phyloP scores from a whole-genome alignment of 2,113 vertebrate species.

The Procavia capensis region DNA sequence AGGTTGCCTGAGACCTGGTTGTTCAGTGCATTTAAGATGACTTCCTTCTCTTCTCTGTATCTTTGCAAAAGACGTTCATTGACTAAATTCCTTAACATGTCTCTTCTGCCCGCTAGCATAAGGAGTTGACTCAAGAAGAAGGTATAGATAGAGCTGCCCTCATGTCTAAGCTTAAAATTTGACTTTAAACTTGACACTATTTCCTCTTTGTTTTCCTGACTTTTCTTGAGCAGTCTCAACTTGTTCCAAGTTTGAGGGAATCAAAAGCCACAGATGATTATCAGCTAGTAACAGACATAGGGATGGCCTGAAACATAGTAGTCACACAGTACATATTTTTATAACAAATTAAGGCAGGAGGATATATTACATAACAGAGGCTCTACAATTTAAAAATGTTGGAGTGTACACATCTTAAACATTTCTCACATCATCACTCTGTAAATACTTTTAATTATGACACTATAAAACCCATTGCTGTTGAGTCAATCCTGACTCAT shows the following conservation, averaged over 20 bases:
- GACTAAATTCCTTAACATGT: background rate
- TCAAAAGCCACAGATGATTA: slow-evolving; percentile 26
- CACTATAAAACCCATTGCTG: too few species aligned
- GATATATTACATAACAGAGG: background rate
- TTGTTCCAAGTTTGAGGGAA: slow-evolving; percentile 25
- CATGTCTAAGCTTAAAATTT: background rate
- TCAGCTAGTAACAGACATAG: background rate
- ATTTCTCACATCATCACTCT: background rate
- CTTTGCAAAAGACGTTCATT: background rate
- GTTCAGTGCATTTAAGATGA: background rate
- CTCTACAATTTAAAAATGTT: background rate
- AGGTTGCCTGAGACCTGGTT: slow-evolving; percentile 24
- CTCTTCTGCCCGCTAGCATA: slow-evolving; percentile 14
- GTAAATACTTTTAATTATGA: background rate
- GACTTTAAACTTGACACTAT: background rate
- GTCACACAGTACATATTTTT: background rate
- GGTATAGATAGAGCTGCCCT: background rate
- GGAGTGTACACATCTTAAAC: background rate
- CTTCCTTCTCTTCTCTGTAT: background rate
- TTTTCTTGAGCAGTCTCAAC: slow-evolving; percentile 8
- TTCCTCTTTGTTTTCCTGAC: slow-evolving; percentile 3
- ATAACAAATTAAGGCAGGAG: background rate
- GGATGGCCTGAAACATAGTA: background rate
- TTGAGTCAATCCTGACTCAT: too few species aligned
- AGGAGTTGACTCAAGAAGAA: background rate